These are phyloP conservation scores for Silurus lanzhouensis DNA, from an alignment of 2,797 vertebrate genomes.

Conservation along the genomic window DNA sequence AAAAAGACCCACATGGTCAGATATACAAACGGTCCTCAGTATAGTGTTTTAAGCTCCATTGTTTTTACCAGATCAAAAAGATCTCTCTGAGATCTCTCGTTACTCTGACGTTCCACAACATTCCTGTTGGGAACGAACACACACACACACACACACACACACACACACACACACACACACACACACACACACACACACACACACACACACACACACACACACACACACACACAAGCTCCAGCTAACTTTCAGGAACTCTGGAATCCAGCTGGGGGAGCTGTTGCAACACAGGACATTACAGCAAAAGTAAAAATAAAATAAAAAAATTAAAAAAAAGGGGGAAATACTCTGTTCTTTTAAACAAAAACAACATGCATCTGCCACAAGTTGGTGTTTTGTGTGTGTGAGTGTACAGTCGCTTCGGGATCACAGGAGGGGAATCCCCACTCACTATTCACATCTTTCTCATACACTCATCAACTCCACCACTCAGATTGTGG, in stretches of 20 bases:
- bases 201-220: too few relatives aligned
- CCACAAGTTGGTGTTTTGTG: slow-evolving; percentile 28
- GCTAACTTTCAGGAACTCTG: background rate
- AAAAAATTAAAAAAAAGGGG: background rate
- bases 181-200: too few relatives aligned
- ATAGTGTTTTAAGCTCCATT: too few relatives aligned
- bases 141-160: too few relatives aligned
- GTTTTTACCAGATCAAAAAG: too few relatives aligned
- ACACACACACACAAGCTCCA: background rate
- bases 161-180: too few relatives aligned
- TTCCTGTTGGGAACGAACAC: background rate
- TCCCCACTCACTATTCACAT: slow-evolving; percentile 36
- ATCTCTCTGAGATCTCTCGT: too few relatives aligned
- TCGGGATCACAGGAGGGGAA: slow-evolving; percentile 10
- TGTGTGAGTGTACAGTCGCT: background rate
- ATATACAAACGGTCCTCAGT: too few relatives aligned
- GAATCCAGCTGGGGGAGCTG: slow-evolving; percentile 43
- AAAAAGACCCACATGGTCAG: too few relatives aligned
- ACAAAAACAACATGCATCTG: slow-evolving; percentile 30
- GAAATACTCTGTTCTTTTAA: slow-evolving; percentile 39
- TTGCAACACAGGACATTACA: slow-evolving; percentile 24
- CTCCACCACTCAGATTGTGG: background rate
- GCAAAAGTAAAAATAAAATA: background rate
- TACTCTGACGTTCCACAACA: background rate
- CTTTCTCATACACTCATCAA: background rate